These are phyloP conservation scores for Anarrhichthys ocellatus DNA, from an alignment of 2,113 vertebrate species.

Conservation along the genomic window DNA sequence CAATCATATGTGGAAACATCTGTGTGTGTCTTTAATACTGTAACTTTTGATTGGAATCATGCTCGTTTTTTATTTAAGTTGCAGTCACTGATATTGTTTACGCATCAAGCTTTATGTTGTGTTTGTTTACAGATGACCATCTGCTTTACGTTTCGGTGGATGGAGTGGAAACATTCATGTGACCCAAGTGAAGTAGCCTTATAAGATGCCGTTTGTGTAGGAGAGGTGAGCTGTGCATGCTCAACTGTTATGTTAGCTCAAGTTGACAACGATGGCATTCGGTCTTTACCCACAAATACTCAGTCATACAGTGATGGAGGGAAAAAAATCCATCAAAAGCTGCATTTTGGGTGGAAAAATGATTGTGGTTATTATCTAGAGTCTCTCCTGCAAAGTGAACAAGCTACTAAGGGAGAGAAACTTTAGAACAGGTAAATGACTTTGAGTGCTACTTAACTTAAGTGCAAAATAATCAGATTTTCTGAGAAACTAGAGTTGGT, in stretches of 20 bases:
- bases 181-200: constrained; percentile 47
- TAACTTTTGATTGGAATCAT: constrained; percentile 43
- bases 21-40: constrained; percentile 50
- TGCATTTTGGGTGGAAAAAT: constrained; percentile 26
- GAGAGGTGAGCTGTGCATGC: constrained; percentile 62
- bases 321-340: constrained; percentile 1
- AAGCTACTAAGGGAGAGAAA: not conserved
- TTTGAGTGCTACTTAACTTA: not conserved
- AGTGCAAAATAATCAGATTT: no score
- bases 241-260: constrained; percentile 59
- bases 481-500: no score
- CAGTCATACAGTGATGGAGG: not conserved
- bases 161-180: constrained; percentile 55
- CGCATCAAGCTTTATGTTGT: constrained; percentile 41
- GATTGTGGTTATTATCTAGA: not conserved
- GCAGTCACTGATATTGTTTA: constrained; percentile 66
- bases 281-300: constrained; percentile 35
- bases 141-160: constrained; percentile 64
- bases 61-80: constrained; percentile 39
- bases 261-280: constrained; percentile 60
- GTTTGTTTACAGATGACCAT: constrained; percentile 67
- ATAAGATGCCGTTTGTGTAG: constrained; percentile 39
- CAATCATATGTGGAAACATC: constrained; percentile 60
- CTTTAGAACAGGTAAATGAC: constrained; percentile 5
- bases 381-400: constrained; percentile 16